Evolutionary conservation across 2,888 invertebrate species (phyloP).

Genomic region (Aspidiotus destructor): DNA sequence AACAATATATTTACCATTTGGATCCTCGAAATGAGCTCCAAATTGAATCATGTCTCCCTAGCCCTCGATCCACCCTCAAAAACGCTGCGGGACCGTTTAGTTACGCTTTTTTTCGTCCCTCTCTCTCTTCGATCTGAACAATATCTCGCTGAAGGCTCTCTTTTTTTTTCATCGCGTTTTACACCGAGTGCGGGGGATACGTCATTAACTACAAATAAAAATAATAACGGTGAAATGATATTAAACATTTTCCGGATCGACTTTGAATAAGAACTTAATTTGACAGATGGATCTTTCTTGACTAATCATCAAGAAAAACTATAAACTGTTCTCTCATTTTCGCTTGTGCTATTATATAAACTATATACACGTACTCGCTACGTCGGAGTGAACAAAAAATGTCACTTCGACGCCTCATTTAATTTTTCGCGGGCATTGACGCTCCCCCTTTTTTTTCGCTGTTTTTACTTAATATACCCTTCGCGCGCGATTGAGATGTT

Average conservation of each 20-base stretch:
- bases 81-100: slow-evolving; percentile 31
- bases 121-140: background rate
- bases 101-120: slow-evolving; percentile 10
- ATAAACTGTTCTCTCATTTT: slow-evolving; percentile 26
- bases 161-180: slow-evolving; percentile 19
- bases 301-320: slow-evolving; percentile 23
- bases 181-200: slow-evolving; percentile 25
- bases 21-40: slow-evolving; percentile 32
- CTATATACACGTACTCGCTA: too few relatives aligned
- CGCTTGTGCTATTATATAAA: slow-evolving; percentile 6
- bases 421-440: slow-evolving; percentile 16
- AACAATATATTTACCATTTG: slow-evolving; percentile 34
- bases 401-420: slow-evolving; percentile 24
- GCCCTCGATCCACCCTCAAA: slow-evolving; percentile 21
- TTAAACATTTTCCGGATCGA: slow-evolving; percentile 31
- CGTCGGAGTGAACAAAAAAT: slow-evolving; percentile 11
- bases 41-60: slow-evolving; percentile 30
- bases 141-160: slow-evolving; percentile 18
- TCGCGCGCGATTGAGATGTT: slow-evolving; percentile 7
- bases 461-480: background rate
- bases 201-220: slow-evolving; percentile 32
- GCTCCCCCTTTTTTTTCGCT: slow-evolving; percentile 9
- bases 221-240: slow-evolving; percentile 31
- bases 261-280: slow-evolving; percentile 33
- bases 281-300: slow-evolving; percentile 32